A percentile compares a stretch with the other conserved stretches of the same genome.
Evolutionary conservation across 1,140 invertebrate species (phyloP).

Genomic region (Tribolium madens): DNA sequence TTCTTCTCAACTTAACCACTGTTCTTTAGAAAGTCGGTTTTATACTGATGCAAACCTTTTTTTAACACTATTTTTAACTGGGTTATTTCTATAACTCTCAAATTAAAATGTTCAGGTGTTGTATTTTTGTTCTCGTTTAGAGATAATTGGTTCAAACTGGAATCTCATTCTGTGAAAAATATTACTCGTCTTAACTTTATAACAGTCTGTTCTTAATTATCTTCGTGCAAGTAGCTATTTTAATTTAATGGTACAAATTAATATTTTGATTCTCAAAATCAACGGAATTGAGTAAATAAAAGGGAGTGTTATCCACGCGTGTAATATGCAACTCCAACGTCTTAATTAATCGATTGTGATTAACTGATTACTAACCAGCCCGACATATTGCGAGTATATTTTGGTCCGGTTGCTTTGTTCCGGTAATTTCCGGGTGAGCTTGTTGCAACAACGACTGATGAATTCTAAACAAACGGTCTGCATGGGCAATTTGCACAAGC

Average conservation of each 20-base stretch:
- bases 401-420: conserved; percentile 17
- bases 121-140: neutral
- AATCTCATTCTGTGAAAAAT: neutral
- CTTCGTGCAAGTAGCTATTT: too few species aligned
- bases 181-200: too few species aligned
- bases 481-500: neutral
- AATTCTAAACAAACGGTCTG: conserved; percentile 5
- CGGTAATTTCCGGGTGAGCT: conserved; percentile 28
- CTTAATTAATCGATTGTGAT: conserved; percentile 18
- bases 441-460: conserved; percentile 26
- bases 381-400: conserved; percentile 17
- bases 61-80: conserved; percentile 8
- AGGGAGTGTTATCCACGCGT: neutral
- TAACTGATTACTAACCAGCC: conserved; percentile 27
- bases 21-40: too few species aligned
- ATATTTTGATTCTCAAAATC: neutral
- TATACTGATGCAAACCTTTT: too few species aligned
- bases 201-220: too few species aligned
- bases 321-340: neutral
- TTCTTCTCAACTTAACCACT: too few species aligned
- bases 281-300: neutral
- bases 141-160: neutral
- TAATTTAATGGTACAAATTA: too few species aligned
- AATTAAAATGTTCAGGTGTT: neutral
- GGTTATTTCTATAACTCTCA: neutral